Base-by-base conservation (phyloP, 2,888 invertebrate species). In the Athripsodes cinereus region DNA sequence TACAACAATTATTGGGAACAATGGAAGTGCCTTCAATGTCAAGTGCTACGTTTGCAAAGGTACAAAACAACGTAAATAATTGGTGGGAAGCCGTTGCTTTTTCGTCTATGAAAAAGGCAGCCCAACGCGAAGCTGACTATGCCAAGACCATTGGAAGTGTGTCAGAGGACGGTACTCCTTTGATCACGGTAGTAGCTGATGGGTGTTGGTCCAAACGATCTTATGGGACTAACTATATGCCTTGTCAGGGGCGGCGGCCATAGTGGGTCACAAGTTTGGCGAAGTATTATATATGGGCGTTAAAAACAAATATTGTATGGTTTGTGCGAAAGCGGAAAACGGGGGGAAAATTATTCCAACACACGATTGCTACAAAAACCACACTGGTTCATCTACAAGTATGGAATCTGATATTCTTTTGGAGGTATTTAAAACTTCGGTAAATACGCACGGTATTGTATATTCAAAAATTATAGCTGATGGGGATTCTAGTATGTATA, bases 361-460 rank as follows among this genome's bases (percentile, higher is more conserved):
- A n/a, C 68, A 70, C 58, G 60, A 49, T 10, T 72, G 69, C 59
- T 70, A 62, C 61, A 68, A 69, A 61, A 70, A 70, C 59, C 70
- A 67, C 67, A 53, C 48, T 5, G 67, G 67, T 1, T 61, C 68
- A 16, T 69, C 69, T 0, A 64, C 67, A n/a, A 55, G 64, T 2
- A 71, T 71, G 69, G 70, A 71, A 64, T 62, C 67, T 1, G 67
- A 67, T 47, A 69, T 70, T 11, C 65, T 70, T 16, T 58, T 64
- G 18, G 67, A 69, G 62, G 71, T 68, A 6, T 71, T 70, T 58
- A 60, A 62, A 51, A n/a, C n/a, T n/a, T n/a, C n/a, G n/a, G n/a
- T n/a, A n/a, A n/a, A n/a, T n/a, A n/a, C n/a, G n/a, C n/a, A n/a
- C n/a, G n/a, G n/a, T n/a, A n/a, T n/a, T n/a, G n/a, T n/a, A n/a